These are phyloP conservation scores for Drosophila santomea DNA, from an alignment of 1,140 invertebrate species.

Conservation along the genomic window DNA sequence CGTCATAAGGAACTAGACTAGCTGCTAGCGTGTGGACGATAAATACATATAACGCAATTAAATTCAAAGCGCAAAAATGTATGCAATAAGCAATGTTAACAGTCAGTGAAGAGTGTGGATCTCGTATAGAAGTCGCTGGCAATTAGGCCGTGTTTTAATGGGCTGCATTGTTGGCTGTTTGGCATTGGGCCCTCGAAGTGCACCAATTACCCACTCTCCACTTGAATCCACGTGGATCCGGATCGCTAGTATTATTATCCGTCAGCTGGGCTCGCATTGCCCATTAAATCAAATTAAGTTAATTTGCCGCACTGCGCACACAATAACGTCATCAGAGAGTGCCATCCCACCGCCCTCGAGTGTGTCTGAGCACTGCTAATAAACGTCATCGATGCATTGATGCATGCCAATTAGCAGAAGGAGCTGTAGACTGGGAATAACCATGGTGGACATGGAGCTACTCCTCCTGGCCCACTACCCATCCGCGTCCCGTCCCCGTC, in stretches of 20 bases:
- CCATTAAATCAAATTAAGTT: conserved; percentile 77
- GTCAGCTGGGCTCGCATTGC: conserved; percentile 19
- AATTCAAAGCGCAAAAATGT: background rate
- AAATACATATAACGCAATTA: too few species aligned
- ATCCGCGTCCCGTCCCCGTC: background rate
- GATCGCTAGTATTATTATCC: conserved; percentile 19
- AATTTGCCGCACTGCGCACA: conserved; percentile 74
- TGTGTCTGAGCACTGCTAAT: conserved; percentile 75
- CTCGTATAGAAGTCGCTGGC: background rate
- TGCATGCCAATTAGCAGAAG: conserved; percentile 74
- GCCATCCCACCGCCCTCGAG: conserved; percentile 11
- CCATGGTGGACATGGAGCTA: conserved; percentile 25
- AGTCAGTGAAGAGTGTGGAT: background rate
- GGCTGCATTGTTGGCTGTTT: conserved; percentile 7
- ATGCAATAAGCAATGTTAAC: background rate
- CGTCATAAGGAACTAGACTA: background rate
- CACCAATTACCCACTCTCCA: background rate
- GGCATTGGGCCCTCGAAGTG: background rate
- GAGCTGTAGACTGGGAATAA: conserved; percentile 14
- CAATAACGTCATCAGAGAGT: conserved; percentile 65
- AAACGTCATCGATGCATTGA: conserved; percentile 81
- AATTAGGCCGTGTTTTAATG: conserved; percentile 21
- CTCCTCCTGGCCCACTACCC: background rate
- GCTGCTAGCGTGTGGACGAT: background rate
- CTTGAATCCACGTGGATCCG: background rate